Conservation (phyloP, 2,888 invertebrate genomes). For the Polydrusus pterygomalis region DNA sequence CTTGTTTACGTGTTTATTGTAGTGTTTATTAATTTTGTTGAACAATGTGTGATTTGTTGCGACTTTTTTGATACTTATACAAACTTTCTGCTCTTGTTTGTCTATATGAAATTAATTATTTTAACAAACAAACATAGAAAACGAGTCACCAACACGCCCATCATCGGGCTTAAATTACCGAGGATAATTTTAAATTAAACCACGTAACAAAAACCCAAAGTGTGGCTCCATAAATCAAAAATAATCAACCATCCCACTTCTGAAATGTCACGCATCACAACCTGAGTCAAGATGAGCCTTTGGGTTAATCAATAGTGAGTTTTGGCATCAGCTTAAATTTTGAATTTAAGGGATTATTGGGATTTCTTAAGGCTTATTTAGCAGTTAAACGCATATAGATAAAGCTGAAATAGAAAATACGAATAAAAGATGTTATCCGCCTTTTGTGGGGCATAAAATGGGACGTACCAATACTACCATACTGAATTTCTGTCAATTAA, state of each 20-base stretch:
- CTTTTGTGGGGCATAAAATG: too few relatives aligned
- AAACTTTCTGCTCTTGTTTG: too few relatives aligned
- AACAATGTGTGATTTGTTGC: too few relatives aligned
- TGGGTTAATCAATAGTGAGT: conserved; percentile 36
- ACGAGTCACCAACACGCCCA: background rate
- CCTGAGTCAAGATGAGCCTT: conserved; percentile 33
- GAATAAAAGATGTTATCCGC: too few relatives aligned
- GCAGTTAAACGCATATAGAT: too few relatives aligned
- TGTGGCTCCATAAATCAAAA: conserved; percentile 48
- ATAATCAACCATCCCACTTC: conserved; percentile 43
- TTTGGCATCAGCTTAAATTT: conserved; percentile 15
- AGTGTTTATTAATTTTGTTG: too few relatives aligned
- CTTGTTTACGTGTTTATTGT: too few relatives aligned
- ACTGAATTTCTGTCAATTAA: too few relatives aligned
- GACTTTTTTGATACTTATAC: too few relatives aligned
- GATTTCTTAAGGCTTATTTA: background rate
- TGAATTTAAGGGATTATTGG: background rate
- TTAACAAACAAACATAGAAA: conserved; percentile 14
- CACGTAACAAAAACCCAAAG: conserved; percentile 31
- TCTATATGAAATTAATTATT: background rate
- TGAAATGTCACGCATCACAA: conserved; percentile 46
- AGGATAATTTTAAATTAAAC: conserved; percentile 45
- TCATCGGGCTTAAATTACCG: conserved; percentile 19
- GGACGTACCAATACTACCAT: too few relatives aligned
- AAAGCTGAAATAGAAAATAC: too few relatives aligned